These are phyloP conservation scores for Pteropus rufus DNA, from an alignment of 2,797 vertebrate genomes.

Conservation along the genomic window DNA sequence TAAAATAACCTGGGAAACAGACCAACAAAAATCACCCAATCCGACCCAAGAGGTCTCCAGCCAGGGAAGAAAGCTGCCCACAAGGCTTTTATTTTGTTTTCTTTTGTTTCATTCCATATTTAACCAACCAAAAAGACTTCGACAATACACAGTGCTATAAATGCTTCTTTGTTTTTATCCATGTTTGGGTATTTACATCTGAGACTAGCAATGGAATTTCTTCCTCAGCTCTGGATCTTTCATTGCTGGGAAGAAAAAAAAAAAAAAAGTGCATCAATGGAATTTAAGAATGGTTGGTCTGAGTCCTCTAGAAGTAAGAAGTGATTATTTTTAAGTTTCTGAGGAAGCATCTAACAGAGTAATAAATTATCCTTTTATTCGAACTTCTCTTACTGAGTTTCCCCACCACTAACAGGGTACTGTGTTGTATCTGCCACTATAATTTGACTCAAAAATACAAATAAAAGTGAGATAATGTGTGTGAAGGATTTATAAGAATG, in stretches of 20 bases:
- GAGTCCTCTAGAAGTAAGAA: neutral
- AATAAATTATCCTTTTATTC: neutral
- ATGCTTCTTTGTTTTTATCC: neutral
- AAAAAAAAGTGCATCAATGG: neutral
- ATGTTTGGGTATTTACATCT: neutral
- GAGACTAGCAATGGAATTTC: neutral
- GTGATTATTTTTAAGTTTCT: neutral
- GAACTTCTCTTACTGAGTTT: neutral
- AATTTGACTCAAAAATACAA: neutral
- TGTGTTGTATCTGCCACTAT: neutral
- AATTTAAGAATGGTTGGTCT: neutral
- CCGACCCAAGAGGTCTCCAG: neutral
- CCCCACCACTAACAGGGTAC: neutral
- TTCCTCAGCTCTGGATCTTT: neutral
- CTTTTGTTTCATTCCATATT: constrained; percentile 3
- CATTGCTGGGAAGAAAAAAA: neutral
- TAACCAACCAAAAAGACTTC: constrained; percentile 3
- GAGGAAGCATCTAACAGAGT: neutral
- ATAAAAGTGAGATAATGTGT: neutral
- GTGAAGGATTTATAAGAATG: neutral
- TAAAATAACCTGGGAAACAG: neutral
- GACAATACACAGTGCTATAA: neutral
- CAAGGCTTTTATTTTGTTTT: neutral
- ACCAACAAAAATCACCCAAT: neutral
- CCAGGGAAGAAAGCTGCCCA: neutral